phyloP scores from a whole-genome alignment of 1,140 invertebrate species.

The Drosophila littoralis region DNA sequence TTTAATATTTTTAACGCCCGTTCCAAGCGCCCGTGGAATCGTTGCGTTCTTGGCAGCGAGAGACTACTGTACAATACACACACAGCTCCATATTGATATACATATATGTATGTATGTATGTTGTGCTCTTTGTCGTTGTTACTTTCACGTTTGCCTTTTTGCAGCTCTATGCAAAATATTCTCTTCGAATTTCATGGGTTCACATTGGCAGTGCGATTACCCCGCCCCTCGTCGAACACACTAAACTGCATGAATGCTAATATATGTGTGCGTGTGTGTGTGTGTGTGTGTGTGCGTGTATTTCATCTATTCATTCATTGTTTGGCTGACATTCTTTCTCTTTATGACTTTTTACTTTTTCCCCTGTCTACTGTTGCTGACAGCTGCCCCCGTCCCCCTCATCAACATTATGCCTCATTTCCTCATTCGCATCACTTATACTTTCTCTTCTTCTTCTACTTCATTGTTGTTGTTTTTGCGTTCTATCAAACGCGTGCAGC shows the following conservation, averaged over 20 bases:
- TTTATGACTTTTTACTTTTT: slow-evolving; percentile 10
- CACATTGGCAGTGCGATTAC: slow-evolving; percentile 1
- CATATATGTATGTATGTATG: neutral
- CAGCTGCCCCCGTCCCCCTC: neutral
- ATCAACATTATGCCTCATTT: neutral
- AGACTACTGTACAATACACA: neutral
- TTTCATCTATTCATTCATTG: slow-evolving; percentile 9
- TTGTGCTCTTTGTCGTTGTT: neutral
- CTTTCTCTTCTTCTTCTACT: slow-evolving; percentile 1
- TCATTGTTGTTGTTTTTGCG: neutral
- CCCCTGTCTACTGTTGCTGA: neutral
- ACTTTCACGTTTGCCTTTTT: neutral
- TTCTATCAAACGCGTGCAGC: neutral
- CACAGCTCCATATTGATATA: neutral
- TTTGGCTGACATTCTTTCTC: slow-evolving; percentile 5
- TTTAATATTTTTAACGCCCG: too few relatives aligned
- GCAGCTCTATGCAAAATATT: slow-evolving; percentile 15
- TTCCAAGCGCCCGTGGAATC: too few relatives aligned
- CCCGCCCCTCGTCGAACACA: neutral
- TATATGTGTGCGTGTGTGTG: neutral
- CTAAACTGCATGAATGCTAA: neutral
- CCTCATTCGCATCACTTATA: slow-evolving; percentile 30
- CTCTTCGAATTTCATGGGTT: slow-evolving; percentile 30
- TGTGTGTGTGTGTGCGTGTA: slow-evolving; percentile 1
- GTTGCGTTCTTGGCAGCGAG: neutral